These are phyloP conservation scores for Lepidurus couesii DNA, from an alignment of 1,140 invertebrate genomes.

Conservation along the genomic window DNA sequence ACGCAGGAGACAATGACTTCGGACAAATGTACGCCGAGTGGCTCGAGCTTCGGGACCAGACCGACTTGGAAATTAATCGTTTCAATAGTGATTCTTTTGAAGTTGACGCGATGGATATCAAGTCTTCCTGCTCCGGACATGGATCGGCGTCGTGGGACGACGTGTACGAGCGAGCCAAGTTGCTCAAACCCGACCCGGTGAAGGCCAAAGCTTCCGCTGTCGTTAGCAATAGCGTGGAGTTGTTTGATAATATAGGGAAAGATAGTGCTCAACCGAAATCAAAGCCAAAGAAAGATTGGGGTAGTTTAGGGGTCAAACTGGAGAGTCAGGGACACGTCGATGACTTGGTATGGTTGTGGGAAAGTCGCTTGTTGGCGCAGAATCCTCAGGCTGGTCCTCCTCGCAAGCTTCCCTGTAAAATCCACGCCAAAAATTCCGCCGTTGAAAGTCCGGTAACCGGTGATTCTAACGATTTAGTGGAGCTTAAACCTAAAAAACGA, in stretches of 20 bases:
- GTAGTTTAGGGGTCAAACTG: constrained; percentile 30
- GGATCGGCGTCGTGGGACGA: background rate
- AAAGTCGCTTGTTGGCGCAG: constrained; percentile 23
- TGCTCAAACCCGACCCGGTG: background rate
- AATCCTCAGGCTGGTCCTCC: background rate
- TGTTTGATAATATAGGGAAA: constrained; percentile 23
- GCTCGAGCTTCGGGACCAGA: background rate
- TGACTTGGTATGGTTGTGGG: constrained; percentile 33
- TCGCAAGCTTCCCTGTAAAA: background rate
- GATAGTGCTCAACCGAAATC: background rate
- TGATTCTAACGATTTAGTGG: background rate
- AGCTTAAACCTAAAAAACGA: background rate
- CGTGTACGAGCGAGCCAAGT: background rate
- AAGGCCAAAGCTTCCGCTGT: background rate
- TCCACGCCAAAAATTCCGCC: background rate
- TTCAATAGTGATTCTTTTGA: background rate
- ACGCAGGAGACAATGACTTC: background rate
- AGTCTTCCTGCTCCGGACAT: background rate
- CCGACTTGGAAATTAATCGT: background rate
- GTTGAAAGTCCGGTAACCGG: background rate
- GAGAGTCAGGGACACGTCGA: constrained; percentile 28
- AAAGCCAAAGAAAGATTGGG: constrained; percentile 31
- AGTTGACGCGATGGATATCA: background rate
- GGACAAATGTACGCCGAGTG: background rate
- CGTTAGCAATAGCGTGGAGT: constrained; percentile 13